Base-by-base conservation (phyloP, 1,140 invertebrate species). In the Lethrus apterus region DNA sequence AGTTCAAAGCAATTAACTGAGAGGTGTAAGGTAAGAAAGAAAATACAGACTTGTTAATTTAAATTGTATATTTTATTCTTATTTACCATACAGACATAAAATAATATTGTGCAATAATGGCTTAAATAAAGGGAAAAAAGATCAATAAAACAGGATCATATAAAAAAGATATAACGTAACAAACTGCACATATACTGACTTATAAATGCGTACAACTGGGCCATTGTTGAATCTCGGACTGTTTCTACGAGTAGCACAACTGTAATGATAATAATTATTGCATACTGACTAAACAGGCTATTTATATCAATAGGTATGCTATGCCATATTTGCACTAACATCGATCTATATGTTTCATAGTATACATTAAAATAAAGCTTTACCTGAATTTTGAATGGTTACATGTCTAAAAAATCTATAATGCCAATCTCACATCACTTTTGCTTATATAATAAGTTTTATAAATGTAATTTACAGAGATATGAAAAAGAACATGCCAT, bases 301-400 rank as follows among this genome's bases (percentile, higher is more conserved):
- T 58, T 54, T 52, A 53, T 47, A 53, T 52, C 50, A 55, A 57
- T 62, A 62, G 49, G 56, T 62, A 62, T 53, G 54, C 58, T 62
- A 59, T 62, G 50, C 56, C 60, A 64, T 63, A 62, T 63, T 58
- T 64, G 56, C 57, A 57, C 64, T 66, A 66, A 66, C 64, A 66
- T 66, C 64, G 52, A 66, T 56, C 54, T 63, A 60, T 52, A 52
- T 57, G 55, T 44, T 57, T 54, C 47, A 54, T 60, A 59, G 58
- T 66, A 63, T 62, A 65, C 60, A 56, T 62, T 63, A 61, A 65
- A 65, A 64, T 61, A 64, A 65, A 65, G 61, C 63, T 64, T 58
- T 52, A 58, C 59, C 60, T 62, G 59, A 61, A 59, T 59, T 57
- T 58, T 52, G 55, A 51, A 46, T 58, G 50, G 55, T 57, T 58